Evolutionary conservation across 2,113 vertebrate species (phyloP).

Genomic region (Onychostruthus taczanowskii): DNA sequence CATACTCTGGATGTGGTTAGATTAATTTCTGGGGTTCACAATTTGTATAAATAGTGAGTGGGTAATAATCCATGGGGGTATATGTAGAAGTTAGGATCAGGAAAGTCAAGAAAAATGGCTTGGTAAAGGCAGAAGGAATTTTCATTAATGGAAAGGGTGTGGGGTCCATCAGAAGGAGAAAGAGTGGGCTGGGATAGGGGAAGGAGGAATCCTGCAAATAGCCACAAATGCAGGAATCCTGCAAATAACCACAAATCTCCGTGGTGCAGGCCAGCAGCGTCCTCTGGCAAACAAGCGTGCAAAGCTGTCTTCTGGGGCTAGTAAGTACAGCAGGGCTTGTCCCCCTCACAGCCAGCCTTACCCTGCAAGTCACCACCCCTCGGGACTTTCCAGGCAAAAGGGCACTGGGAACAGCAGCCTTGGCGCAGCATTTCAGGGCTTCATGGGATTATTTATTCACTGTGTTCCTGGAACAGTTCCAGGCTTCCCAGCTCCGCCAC

Average conservation of each 20-base stretch:
- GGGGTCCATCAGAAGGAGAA: background rate
- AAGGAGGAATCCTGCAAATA: background rate
- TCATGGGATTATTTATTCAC: conserved; percentile 44
- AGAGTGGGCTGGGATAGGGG: background rate
- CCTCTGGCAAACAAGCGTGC: background rate
- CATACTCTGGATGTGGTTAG: background rate
- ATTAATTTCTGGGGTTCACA: background rate
- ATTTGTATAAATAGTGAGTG: background rate
- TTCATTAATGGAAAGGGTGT: background rate
- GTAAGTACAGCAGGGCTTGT: background rate
- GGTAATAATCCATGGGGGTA: background rate
- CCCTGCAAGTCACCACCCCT: background rate
- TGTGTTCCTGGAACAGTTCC: background rate
- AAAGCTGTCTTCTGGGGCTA: background rate
- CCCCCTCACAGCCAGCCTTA: background rate
- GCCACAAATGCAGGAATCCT: background rate
- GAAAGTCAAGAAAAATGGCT: background rate
- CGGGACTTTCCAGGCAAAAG: background rate
- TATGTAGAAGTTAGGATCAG: background rate
- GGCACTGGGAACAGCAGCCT: background rate
- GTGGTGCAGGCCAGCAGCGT: rapidly evolving
- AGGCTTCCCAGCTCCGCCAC: background rate
- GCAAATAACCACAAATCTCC: background rate
- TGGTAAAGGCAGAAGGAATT: background rate
- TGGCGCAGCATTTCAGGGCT: background rate